Conservation (phyloP, 2,113 vertebrate genomes). For the Nerophis ophidion region DNA sequence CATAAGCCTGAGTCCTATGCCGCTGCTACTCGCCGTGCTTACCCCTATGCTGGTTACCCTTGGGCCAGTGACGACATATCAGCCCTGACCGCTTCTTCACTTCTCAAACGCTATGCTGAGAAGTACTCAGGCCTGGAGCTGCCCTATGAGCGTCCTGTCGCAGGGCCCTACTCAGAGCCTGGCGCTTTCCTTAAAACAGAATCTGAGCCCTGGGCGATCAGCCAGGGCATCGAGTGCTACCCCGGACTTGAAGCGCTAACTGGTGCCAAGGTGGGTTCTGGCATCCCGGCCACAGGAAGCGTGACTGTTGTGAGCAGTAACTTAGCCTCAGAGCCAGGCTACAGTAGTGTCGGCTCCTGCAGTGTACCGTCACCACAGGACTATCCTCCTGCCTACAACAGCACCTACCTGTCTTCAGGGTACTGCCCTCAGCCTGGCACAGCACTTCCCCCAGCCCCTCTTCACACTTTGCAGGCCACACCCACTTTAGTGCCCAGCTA, state of each 20-base stretch:
- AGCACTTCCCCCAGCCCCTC: constrained; percentile 67
- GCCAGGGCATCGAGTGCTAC: constrained; percentile 72
- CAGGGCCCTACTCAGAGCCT: constrained; percentile 67
- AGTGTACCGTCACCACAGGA: constrained; percentile 72
- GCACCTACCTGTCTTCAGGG: constrained; percentile 79
- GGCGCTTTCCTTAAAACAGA: constrained; percentile 81
- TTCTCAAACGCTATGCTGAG: constrained; percentile 93
- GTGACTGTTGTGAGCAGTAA: constrained; percentile 73
- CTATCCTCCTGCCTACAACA: constrained; percentile 80
- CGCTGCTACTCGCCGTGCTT: constrained; percentile 76
- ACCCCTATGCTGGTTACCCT: constrained; percentile 77
- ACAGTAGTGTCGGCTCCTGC: constrained; percentile 63
- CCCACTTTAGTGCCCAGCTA: constrained; percentile 79
- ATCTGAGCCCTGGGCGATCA: constrained; percentile 79
- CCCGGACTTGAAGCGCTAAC: constrained; percentile 81
- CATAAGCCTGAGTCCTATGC: constrained; percentile 84
- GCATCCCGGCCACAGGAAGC: constrained; percentile 72
- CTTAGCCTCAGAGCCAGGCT: constrained; percentile 68
- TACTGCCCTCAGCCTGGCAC: constrained; percentile 78
- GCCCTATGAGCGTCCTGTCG: constrained; percentile 76
- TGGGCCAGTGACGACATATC: constrained; percentile 96
- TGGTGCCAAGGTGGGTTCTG: constrained; percentile 69
- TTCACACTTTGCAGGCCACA: constrained; percentile 59
- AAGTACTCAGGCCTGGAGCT: constrained; percentile 88
- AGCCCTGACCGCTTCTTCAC: constrained; percentile 88